phyloP scores from a whole-genome alignment of 2,797 vertebrate genomes.

The Sus cebifrons region DNA sequence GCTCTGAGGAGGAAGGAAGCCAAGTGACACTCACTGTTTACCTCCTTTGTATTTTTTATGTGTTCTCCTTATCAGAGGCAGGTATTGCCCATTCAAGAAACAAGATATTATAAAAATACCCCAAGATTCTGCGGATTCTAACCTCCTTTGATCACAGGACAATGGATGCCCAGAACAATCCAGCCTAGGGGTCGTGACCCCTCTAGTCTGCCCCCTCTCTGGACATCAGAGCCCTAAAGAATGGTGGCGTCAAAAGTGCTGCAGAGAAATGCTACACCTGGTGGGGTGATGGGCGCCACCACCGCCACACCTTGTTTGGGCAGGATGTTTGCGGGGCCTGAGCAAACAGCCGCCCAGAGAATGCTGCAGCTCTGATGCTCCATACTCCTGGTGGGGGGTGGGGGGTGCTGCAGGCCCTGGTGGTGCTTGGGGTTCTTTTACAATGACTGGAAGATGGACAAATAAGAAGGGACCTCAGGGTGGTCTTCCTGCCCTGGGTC shows the following conservation, averaged over 20 bases:
- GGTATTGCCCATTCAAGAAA: not conserved
- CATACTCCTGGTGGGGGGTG: rapidly evolving
- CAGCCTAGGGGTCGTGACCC: not conserved
- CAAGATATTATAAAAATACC: not conserved
- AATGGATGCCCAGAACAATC: constrained; percentile 7
- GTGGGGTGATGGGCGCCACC: not conserved
- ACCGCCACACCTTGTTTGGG: not conserved
- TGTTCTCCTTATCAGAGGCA: not conserved
- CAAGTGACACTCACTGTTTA: not conserved
- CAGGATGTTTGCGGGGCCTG: constrained; percentile 50
- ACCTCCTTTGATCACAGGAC: constrained; percentile 67
- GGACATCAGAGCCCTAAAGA: constrained; percentile 25
- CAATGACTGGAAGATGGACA: not conserved
- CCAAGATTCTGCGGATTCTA: not conserved
- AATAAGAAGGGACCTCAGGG: too few species aligned
- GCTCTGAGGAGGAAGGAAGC: not conserved
- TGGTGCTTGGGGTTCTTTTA: not conserved
- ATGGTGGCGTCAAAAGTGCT: not conserved
- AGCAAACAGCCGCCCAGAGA: constrained; percentile 8
- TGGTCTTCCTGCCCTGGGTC: not conserved
- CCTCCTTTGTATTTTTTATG: not conserved
- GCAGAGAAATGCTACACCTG: not conserved
- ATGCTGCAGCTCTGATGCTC: not conserved
- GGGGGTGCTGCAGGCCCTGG: not conserved
- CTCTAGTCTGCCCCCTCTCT: not conserved